phyloP scores from a whole-genome alignment of 2,113 vertebrate species.

The Apteryx owenii region DNA sequence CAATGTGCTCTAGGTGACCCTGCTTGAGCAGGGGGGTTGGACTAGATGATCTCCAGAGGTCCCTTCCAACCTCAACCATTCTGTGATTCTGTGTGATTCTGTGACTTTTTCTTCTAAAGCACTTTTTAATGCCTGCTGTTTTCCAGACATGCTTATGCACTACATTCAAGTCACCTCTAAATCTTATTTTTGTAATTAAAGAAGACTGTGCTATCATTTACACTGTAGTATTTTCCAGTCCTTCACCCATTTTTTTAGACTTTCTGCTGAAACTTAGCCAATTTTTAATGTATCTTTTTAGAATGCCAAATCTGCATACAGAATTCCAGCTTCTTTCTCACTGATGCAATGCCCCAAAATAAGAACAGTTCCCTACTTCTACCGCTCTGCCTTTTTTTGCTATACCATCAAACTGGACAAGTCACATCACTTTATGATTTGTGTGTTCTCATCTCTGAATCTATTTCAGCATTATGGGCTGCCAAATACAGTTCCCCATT shows the following conservation, averaged over 20 bases:
- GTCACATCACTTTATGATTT: background rate
- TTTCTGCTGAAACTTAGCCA: background rate
- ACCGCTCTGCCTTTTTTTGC: accelerated
- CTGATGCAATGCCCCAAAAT: background rate
- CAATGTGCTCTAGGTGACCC: too few species aligned
- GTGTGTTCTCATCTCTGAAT: background rate
- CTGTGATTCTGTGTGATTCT: too few species aligned
- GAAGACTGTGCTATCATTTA: background rate
- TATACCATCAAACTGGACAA: background rate
- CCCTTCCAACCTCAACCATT: too few species aligned
- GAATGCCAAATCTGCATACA: background rate
- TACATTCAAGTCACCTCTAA: background rate
- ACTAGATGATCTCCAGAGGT: too few species aligned
- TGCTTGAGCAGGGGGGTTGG: too few species aligned
- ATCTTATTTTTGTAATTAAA: background rate
- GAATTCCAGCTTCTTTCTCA: background rate
- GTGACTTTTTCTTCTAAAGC: background rate
- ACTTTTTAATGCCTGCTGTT: background rate
- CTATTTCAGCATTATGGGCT: background rate
- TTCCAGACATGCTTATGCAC: background rate
- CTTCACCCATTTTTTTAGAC: background rate
- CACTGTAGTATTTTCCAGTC: background rate
- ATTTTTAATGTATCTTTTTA: background rate
- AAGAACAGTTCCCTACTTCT: background rate
- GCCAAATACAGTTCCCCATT: background rate